phyloP scores from a whole-genome alignment of 2,797 vertebrate genomes.

The Eospalax fontanierii region DNA sequence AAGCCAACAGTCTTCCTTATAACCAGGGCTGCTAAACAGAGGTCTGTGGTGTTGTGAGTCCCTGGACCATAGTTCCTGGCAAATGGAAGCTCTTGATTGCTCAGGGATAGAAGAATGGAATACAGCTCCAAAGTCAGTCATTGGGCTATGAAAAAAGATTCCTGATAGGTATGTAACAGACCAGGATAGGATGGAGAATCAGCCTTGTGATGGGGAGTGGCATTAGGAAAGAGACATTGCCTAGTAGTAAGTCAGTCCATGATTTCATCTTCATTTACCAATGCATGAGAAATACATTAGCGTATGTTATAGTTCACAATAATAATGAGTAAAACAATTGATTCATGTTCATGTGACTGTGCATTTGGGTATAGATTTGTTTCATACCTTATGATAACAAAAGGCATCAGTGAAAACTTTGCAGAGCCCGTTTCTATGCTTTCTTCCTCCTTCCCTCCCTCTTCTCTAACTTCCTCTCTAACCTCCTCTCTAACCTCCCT shows the following conservation, averaged over 20 bases:
- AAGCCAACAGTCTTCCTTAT: no score
- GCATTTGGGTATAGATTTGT: not conserved
- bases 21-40: no score
- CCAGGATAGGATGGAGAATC: not conserved
- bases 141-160: conserved; percentile 3
- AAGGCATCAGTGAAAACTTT: not conserved
- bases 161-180: not conserved
- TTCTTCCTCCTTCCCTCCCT: not conserved
- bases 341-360: not conserved
- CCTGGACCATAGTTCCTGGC: no score
- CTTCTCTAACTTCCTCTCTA: no score
- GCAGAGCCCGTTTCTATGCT: not conserved
- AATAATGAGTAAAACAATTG: no score
- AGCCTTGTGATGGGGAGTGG: not conserved
- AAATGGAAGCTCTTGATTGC: conserved; percentile 30
- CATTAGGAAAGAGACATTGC: not conserved
- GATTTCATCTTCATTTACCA: conserved; percentile 2
- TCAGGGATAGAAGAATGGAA: not conserved
- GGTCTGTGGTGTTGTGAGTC: no score
- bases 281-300: not conserved
- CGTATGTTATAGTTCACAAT: not conserved
- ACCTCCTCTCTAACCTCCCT: no score
- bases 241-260: not conserved
- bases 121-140: not conserved
- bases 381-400: not conserved